Base-by-base conservation (phyloP, 2,113 vertebrate species). In the Gnathonemus echidnorhynchus region DNA sequence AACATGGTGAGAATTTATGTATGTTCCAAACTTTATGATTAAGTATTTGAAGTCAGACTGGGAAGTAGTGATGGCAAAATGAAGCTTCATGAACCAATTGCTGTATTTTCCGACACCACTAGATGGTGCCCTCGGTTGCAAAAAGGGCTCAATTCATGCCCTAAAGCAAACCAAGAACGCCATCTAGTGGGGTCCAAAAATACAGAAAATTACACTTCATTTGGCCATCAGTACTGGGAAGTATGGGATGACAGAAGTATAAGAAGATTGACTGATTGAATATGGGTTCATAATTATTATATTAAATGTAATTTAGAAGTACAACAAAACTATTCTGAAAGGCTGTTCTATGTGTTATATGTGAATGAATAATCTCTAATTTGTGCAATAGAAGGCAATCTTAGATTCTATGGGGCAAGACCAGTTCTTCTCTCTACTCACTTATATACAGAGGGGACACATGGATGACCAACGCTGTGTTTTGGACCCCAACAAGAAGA, bases 381-480 rank as follows among this genome's bases (percentile, higher is more conserved):
- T 19, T 88, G 45, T 84, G 74, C 74, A 80, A 92, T 74, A 95
- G 94, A 74, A 19, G 86, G 88, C 90, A 46, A 24, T 48, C 80
- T 10, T 89, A 8, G 92, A 91, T 48, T 9, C 24, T 1, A 5
- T 58, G 1, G 96, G 97, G 56, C 94, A 97, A 87, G 95, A 96
- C 80, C 93, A 93, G 31, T 96, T 97, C 90, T 95, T 97, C 45
- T 94, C 95, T 91, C 92, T 96, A 89, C 95, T 97, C 89, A 95
- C 92, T 91, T 92, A 96, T 17, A 94, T 94, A 48, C 97, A 97
- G 90, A 93, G 96, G 0, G 96, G 94, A 88, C 93, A 95, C 31
- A 95, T 97, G 92, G 97, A 97, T 0, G 96, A 97, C 42, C 97
- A 98, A 92, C 84, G 95, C 35, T 97, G 97, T 90, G 91, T 89